Base-by-base conservation (phyloP, 1,140 invertebrate species). In the Scaptomyza montana region DNA sequence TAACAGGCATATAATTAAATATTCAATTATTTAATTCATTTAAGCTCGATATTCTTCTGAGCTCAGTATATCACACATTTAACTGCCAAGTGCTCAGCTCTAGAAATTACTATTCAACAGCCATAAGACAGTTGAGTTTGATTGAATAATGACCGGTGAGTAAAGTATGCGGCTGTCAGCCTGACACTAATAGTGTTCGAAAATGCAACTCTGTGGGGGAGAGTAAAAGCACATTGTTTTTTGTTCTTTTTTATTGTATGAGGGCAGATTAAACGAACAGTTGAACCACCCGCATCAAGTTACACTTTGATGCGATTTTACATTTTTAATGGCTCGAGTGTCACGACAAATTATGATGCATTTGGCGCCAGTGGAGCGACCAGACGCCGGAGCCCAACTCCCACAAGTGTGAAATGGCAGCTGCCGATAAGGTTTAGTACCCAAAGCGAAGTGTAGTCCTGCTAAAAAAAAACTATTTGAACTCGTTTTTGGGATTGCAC, bases 111-210 rank as follows among this genome's bases (percentile, higher is more conserved):
- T 45, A 8, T 57, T 33, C 21, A n/a, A 3, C 21, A 36, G 12
- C 54, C 65, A 61, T 63, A 59, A 62, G 64, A 62, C 50, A 61
- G 62, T 75, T 66, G 72, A 77, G 80, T 72, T 74, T 78, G 82
- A 82, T 85, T 86, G 82, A 86, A 87, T 87, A 86, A 86, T 87
- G 82, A 86, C 61, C 78, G 67, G 57, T 73, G 49, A 47, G 69
- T 56, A 81, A 63, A 57, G 60, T 59, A 36, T 51, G 65, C 8
- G 65, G 51, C 39, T 45, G 41, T 16, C 57, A 43, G 30, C 19
- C 59, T 57, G 73, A 61, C 81, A 77, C 73, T 77, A 80, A 85
- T 77, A 80, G 74, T 73, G 77, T 66, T 63, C 49, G 79, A 71
- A 68, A 74, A n/a, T 59, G 21, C 30, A 9, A 5, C 41, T 16